Conservation (phyloP, 2,797 vertebrate genomes). For the Hemitrygon akajei region DNA sequence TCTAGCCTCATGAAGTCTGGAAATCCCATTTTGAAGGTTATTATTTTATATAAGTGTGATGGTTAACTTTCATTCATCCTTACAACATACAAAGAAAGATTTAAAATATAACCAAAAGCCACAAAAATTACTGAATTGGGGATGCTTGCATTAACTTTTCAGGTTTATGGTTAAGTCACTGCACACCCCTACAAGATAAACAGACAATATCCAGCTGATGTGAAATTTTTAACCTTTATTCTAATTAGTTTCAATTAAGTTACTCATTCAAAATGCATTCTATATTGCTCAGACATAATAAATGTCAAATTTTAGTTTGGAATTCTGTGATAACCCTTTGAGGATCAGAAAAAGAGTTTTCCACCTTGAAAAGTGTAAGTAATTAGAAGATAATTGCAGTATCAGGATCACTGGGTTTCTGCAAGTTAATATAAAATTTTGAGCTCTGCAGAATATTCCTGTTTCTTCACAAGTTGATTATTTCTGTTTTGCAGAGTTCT, state of each 20-base stretch:
- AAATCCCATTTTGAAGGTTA: background rate
- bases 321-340: background rate
- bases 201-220: conserved; percentile 20
- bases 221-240: conserved; percentile 20
- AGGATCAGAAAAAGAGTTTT: background rate
- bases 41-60: background rate
- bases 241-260: conserved; percentile 9
- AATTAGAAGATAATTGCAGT: background rate
- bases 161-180: background rate
- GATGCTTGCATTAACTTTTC: no score
- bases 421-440: background rate
- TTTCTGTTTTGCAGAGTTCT: background rate
- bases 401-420: background rate
- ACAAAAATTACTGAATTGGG: background rate
- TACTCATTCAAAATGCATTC: conserved; percentile 6
- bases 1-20: background rate
- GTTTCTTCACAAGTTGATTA: background rate
- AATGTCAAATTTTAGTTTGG: background rate
- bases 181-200: conserved; percentile 34
- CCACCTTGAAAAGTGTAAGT: background rate
- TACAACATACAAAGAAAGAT: conserved; percentile 9
- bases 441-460: background rate
- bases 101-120: no score
- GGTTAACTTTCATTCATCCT: background rate
- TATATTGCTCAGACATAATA: background rate